Evolutionary conservation across 2,113 vertebrate species (phyloP).

Genomic region (Vanacampus margaritifer): DNA sequence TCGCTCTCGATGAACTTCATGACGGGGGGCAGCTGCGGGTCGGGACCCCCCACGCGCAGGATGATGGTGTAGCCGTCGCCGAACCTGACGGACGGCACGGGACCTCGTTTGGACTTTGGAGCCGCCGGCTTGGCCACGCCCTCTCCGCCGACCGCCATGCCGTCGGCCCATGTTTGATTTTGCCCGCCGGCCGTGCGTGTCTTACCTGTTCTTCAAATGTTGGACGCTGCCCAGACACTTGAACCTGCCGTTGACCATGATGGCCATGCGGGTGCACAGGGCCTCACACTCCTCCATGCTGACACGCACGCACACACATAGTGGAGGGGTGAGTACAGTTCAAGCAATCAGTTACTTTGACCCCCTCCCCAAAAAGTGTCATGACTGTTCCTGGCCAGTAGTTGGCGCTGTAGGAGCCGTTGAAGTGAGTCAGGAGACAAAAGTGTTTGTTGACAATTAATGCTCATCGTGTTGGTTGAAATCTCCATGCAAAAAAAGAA

Average conservation of each 20-base stretch:
- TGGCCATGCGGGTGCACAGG: conserved; percentile 95
- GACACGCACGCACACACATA: conserved; percentile 41
- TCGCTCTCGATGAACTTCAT: conserved; percentile 91
- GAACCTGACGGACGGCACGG: conserved; percentile 67
- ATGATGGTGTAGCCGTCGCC: conserved; percentile 97
- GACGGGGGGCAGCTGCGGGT: conserved; percentile 85
- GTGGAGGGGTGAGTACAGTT: neutral
- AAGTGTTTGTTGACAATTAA: too few relatives aligned
- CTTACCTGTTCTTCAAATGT: conserved; percentile 94
- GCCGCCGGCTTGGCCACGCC: too few relatives aligned
- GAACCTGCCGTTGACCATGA: conserved; percentile 98
- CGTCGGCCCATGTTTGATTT: neutral
- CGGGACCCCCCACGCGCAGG: conserved; percentile 84
- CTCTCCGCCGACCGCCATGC: too few relatives aligned
- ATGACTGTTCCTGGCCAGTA: too few relatives aligned
- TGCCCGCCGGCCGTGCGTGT: neutral
- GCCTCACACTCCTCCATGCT: conserved; percentile 99
- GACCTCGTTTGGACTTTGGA: too few relatives aligned
- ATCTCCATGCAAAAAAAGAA: too few relatives aligned
- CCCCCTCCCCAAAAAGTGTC: too few relatives aligned
- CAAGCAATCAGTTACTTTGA: too few relatives aligned
- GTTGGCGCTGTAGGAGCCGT: too few relatives aligned
- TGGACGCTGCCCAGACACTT: conserved; percentile 95
- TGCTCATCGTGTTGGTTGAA: too few relatives aligned
- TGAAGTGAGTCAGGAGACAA: too few relatives aligned